Percentiles rank a stretch among this genome's conserved stretches.
phyloP scores from a whole-genome alignment of 2,113 vertebrate genomes.

The Gavialis gangeticus region DNA sequence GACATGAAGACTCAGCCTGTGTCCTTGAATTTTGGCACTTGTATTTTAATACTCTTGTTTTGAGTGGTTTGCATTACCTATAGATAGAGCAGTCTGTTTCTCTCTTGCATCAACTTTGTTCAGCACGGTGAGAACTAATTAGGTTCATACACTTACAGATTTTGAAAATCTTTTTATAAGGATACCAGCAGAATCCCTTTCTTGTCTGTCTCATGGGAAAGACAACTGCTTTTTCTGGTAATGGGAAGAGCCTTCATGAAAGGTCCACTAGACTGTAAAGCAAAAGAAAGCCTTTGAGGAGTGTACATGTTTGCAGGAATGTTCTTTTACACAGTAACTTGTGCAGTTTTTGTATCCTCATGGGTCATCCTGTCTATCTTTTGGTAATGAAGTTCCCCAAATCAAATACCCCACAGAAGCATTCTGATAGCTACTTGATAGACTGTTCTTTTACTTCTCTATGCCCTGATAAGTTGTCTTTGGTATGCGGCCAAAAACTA shows the following conservation, averaged over 20 bases:
- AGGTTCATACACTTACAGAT: not conserved
- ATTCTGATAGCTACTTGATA: not conserved
- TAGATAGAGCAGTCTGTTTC: not conserved
- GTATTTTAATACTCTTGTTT: not conserved
- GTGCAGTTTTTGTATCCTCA: not conserved
- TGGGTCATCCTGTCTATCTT: not conserved
- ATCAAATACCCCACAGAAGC: not conserved
- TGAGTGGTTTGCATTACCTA: not conserved
- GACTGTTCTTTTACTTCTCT: not conserved
- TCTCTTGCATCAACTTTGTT: not conserved
- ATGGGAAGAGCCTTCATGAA: not conserved
- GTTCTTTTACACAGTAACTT: not conserved
- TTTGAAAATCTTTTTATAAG: not conserved
- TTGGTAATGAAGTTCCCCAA: not conserved
- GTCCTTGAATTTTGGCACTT: not conserved
- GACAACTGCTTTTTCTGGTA: not conserved
- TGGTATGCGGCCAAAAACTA: not conserved
- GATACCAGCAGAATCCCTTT: not conserved
- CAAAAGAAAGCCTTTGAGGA: not conserved
- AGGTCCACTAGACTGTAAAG: not conserved
- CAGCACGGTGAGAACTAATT: not conserved
- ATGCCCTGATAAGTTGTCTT: not conserved
- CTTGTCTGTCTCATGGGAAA: not conserved
- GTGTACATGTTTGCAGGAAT: not conserved
- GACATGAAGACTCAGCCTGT: not conserved